Conservation (phyloP, 2,113 vertebrate species). For the Xenopus borealis region DNA sequence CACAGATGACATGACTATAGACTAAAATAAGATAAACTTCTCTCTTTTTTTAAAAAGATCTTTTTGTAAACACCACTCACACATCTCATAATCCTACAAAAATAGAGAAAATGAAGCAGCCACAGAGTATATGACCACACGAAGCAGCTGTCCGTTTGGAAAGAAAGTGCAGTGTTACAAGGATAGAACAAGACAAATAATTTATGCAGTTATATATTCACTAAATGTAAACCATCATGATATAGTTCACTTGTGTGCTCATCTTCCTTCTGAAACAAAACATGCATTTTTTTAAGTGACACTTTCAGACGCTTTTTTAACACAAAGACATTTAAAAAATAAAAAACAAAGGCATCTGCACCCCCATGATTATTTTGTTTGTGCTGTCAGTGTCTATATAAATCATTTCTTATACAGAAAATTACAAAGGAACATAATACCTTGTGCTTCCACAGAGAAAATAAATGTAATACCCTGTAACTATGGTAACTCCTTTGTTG, state of each 20-base stretch:
- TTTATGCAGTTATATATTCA: slow-evolving; percentile 51
- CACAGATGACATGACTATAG: slow-evolving; percentile 7
- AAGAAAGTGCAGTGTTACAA: slow-evolving; percentile 57
- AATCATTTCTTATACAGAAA: slow-evolving; percentile 47
- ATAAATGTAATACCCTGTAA: slow-evolving; percentile 60
- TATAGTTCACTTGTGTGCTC: slow-evolving; percentile 34
- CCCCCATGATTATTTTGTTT: slow-evolving; percentile 7
- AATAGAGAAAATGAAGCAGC: slow-evolving; percentile 51
- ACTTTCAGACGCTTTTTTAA: slow-evolving; percentile 18
- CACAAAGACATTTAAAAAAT: slow-evolving; percentile 8
- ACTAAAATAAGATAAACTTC: slow-evolving; percentile 30
- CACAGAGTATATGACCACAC: slow-evolving; percentile 49
- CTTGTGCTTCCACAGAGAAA: slow-evolving; percentile 62
- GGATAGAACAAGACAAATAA: slow-evolving; percentile 54
- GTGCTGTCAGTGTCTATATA: slow-evolving; percentile 49
- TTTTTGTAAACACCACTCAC: slow-evolving; percentile 29
- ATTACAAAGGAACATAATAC: slow-evolving; percentile 30
- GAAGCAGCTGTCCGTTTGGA: slow-evolving; percentile 43
- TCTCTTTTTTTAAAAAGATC: not conserved
- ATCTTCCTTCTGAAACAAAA: slow-evolving; percentile 42
- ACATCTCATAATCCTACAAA: slow-evolving; percentile 51
- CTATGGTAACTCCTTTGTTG: slow-evolving; percentile 49
- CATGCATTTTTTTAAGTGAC: slow-evolving; percentile 32
- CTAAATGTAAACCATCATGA: slow-evolving; percentile 55
- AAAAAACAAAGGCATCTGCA: slow-evolving; percentile 40